phyloP scores from a whole-genome alignment of 2,113 vertebrate genomes.

The Hepsetus odoe region DNA sequence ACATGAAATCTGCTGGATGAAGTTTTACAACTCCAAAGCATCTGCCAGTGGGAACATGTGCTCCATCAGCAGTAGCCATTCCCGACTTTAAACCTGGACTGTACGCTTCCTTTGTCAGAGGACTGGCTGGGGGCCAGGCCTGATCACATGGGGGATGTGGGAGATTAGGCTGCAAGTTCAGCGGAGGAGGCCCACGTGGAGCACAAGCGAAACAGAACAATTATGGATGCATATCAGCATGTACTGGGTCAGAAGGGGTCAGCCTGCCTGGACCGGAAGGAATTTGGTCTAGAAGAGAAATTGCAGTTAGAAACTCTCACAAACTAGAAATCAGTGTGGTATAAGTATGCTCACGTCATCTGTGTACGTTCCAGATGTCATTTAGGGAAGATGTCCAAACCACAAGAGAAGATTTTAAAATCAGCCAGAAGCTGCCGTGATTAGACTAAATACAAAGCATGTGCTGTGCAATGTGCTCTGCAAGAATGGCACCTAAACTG shows the following conservation, averaged over 20 bases:
- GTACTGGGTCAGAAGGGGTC: neutral
- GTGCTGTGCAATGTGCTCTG: neutral
- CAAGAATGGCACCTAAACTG: neutral
- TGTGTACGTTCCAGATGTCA: neutral
- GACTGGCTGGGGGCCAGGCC: conserved; percentile 18
- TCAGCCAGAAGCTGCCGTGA: neutral
- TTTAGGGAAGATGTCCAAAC: neutral
- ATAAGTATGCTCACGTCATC: neutral
- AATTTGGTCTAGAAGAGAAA: neutral
- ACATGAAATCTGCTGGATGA: no score
- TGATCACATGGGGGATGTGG: conserved; percentile 28
- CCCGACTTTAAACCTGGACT: conserved; percentile 4
- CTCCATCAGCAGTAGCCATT: conserved; percentile 15
- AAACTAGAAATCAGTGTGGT: neutral
- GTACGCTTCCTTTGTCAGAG: conserved; percentile 38
- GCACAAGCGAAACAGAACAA: conserved; percentile 1
- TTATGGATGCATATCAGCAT: neutral
- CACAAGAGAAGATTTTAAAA: neutral
- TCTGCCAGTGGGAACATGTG: neutral
- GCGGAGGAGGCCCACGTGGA: conserved; percentile 22
- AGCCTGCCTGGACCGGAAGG: neutral
- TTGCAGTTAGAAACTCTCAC: neutral
- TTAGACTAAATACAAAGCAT: neutral
- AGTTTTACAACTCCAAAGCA: no score
- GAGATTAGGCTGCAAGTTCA: conserved; percentile 44